phyloP scores from a whole-genome alignment of 1,140 invertebrate genomes.

The Helicoverpa armigera region DNA sequence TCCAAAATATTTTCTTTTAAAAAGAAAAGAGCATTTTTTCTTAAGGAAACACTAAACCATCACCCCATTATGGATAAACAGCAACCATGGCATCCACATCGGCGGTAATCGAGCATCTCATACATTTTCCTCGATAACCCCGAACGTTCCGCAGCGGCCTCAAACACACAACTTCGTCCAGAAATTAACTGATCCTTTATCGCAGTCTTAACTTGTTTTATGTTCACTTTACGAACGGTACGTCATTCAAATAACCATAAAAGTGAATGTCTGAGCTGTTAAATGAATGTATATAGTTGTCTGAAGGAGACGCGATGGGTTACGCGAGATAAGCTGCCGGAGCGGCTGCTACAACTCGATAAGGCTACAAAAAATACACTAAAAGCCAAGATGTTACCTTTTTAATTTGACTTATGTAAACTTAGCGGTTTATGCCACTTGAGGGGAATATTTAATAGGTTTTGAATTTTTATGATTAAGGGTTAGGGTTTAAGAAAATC shows the following conservation, averaged over 20 bases:
- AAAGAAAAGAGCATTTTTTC: background rate
- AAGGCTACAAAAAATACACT: conserved; percentile 31
- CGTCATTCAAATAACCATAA: conserved; percentile 55
- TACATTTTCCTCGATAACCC: background rate
- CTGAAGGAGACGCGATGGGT: conserved; percentile 16
- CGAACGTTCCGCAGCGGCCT: background rate
- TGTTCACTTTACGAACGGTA: conserved; percentile 36
- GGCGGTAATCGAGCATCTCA: background rate
- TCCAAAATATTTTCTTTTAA: background rate
- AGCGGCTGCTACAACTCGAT: conserved; percentile 20
- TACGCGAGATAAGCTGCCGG: conserved; percentile 21
- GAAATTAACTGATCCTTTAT: conserved; percentile 54
- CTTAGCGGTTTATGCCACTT: background rate
- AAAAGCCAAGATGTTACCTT: background rate
- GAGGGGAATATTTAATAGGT: conserved; percentile 1
- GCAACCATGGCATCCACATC: background rate
- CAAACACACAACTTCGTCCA: conserved; percentile 30
- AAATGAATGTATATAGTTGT: conserved; percentile 51
- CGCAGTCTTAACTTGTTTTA: conserved; percentile 40
- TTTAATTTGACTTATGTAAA: conserved; percentile 31
- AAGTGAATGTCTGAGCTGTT: conserved; percentile 47
- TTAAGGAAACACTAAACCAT: background rate
- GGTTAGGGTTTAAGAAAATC: no score
- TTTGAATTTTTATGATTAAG: background rate
- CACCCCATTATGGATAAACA: background rate